Conservation (phyloP, 2,888 invertebrate species). For the Ommatoiulus sabulosus region DNA sequence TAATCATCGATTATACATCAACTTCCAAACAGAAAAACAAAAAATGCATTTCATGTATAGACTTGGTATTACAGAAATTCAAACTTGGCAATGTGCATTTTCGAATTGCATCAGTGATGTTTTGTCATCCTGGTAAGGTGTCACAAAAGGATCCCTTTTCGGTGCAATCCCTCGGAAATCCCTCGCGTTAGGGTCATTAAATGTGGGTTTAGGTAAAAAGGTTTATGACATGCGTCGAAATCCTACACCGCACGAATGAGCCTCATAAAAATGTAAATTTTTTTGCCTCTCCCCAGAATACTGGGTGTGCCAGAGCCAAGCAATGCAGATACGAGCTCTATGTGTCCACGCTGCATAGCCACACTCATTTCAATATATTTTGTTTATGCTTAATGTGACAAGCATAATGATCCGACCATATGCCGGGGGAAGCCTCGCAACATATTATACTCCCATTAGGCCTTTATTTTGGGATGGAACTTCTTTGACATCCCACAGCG, state of each 20-base stretch:
- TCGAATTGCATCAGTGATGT: background rate
- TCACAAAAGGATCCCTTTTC: background rate
- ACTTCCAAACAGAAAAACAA: too few species aligned
- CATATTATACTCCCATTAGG: background rate
- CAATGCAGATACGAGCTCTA: conserved; percentile 17
- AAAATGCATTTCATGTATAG: too few species aligned
- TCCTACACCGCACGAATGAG: background rate
- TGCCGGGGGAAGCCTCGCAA: conserved; percentile 2
- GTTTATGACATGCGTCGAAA: conserved; percentile 21
- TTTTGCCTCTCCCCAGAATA: background rate
- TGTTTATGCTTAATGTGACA: conserved; percentile 17
- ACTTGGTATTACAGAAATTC: too few species aligned
- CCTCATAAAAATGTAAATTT: conserved; percentile 28
- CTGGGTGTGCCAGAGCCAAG: background rate
- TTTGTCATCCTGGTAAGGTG: background rate
- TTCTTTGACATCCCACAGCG: background rate
- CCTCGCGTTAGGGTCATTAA: background rate
- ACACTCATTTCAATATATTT: conserved; percentile 23
- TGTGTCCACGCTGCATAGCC: background rate
- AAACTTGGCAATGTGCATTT: background rate
- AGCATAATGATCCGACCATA: conserved; percentile 23
- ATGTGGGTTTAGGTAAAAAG: conserved; percentile 17
- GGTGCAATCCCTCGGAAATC: background rate
- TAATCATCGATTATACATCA: too few species aligned
- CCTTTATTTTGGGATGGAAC: background rate